Evolutionary conservation across 2,113 vertebrate species (phyloP), one percentile per base, ranked within the genome.

Genomic region (Trematocara stigmaticum): DNA sequence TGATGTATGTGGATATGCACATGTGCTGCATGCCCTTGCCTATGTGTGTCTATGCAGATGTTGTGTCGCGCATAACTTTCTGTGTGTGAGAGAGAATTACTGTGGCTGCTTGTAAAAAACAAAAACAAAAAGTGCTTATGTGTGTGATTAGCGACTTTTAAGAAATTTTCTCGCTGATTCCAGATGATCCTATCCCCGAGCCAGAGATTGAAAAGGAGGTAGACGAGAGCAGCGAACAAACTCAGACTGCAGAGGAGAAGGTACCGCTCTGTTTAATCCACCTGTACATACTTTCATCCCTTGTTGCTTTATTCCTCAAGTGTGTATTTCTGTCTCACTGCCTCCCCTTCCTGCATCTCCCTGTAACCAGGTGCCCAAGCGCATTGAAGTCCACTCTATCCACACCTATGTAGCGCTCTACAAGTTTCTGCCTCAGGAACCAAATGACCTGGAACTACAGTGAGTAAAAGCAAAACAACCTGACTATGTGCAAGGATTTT

Each of bases 361-460:
- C 66, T 81, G 40, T 79, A 29, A 86, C 40, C 91, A 89, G 94
- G 90, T 87, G 86, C 91, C 89, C 69, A 93, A 95, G 71, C 91
- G 96, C 59, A 97, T 97, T 82, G 97, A 98, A 5, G 93, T 97
- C 69, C 96, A 97, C 20, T 95, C 97, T 87, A 96, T 98, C 96
- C 97, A 98, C 93, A 97, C 97, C 52, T 99, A 98, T 1, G 98
- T 99, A 3, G 97, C 97, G 0, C 97, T 99, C 86, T 98, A 97
- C 96, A 98, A 96, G 94, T 99, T 99, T 76, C 92, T 98, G 91
- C 98, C 98, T 74, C 98, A 98, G 91, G 97, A 98, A 88, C 96
- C 94, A 64, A 97, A 98, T 0, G 98, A 98, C 91, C 95, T 99
- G 91, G 97, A 97, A 88, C 93, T 98, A 49, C 97, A 97, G 98